A percentile compares a stretch with the other conserved stretches of the same genome.
These are phyloP conservation scores for Scyliorhinus canicula DNA, from an alignment of 2,797 vertebrate genomes.

Conservation along the genomic window DNA sequence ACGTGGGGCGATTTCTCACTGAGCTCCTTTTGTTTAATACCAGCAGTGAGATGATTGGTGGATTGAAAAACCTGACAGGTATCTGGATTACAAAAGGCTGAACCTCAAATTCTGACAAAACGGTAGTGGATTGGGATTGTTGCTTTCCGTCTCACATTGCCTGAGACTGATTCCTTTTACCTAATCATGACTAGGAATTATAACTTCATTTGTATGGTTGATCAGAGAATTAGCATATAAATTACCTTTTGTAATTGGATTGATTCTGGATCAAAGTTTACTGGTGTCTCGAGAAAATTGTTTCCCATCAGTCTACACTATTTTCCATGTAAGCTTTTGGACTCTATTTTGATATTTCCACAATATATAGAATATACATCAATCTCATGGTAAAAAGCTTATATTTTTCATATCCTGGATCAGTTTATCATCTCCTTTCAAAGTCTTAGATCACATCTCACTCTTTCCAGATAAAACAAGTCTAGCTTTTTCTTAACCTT, in stretches of 20 bases:
- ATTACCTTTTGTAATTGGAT: constrained; percentile 10
- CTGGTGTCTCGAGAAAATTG: neutral
- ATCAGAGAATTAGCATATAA: neutral
- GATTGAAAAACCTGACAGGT: neutral
- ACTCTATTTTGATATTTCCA: neutral
- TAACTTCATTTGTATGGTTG: neutral
- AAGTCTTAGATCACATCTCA: neutral
- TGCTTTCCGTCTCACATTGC: neutral
- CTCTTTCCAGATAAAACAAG: neutral
- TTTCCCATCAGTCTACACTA: neutral
- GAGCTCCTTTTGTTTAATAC: neutral
- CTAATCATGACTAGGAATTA: neutral
- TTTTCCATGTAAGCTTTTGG: neutral
- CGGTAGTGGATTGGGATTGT: neutral
- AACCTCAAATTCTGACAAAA: neutral
- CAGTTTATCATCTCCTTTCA: neutral
- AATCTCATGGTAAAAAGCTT: neutral
- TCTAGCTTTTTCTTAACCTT: neutral
- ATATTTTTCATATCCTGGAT: neutral
- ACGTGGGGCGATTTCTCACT: neutral
- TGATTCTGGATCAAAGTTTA: neutral
- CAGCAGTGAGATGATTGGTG: neutral
- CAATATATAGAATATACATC: neutral
- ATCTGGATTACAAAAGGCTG: neutral
- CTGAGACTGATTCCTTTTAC: neutral